A percentile compares a stretch with the other conserved stretches of the same genome.
phyloP scores from a whole-genome alignment of 2,797 vertebrate genomes.

The Phalloptychus januarius region DNA sequence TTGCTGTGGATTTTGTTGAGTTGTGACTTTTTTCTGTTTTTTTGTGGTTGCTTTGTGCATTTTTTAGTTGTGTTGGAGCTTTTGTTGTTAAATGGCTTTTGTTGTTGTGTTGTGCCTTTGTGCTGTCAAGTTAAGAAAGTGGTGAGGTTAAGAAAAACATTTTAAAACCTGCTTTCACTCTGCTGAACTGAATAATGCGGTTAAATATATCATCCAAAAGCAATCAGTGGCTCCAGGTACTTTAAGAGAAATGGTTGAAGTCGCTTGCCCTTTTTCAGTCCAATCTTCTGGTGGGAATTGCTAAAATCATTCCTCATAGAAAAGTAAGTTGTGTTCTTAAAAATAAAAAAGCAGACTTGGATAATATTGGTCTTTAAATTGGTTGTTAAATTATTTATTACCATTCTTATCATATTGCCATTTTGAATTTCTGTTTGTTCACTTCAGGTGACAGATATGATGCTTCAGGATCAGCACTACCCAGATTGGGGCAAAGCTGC shows the following conservation, averaged over 20 bases:
- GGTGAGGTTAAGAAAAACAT: neutral
- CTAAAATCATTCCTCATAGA: neutral
- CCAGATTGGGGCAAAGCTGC: slow-evolving; percentile 94
- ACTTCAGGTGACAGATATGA: slow-evolving; percentile 96
- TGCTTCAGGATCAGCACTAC: slow-evolving; percentile 95
- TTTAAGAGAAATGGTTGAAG: neutral
- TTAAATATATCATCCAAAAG: neutral
- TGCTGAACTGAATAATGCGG: neutral
- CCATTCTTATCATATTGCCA: neutral
- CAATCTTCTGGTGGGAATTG: neutral
- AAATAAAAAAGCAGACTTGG: neutral
- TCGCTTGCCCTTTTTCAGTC: neutral
- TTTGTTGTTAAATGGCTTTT: neutral
- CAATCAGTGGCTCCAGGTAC: neutral
- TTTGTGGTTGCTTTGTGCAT: no score
- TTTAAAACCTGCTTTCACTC: neutral
- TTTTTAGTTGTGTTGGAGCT: no score
- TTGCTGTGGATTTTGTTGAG: no score
- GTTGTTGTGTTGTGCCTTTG: neutral
- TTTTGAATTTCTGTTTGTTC: neutral
- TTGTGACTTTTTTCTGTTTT: no score
- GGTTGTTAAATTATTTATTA: neutral
- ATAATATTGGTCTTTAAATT: neutral
- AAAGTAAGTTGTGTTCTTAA: neutral
- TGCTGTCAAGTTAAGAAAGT: neutral